Evolutionary conservation across 2,113 vertebrate genomes (phyloP).

Genomic region (Manacus vitellinus): DNA sequence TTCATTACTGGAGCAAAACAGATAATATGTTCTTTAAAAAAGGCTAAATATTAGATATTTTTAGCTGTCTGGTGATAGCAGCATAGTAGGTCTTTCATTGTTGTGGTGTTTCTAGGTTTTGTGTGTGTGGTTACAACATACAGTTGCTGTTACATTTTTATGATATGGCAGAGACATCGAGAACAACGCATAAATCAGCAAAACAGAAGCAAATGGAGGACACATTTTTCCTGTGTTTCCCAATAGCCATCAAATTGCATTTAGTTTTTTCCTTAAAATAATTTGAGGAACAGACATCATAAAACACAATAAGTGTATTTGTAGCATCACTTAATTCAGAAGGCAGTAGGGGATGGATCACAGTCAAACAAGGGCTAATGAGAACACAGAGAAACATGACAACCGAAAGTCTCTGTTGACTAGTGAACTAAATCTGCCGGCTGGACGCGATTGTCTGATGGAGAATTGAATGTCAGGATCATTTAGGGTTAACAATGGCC

Average conservation of each 20-base stretch:
- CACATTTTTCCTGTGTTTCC: not conserved
- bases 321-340: constrained; percentile 83
- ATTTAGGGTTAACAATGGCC: constrained; percentile 85
- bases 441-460: constrained; percentile 79
- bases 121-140: not conserved
- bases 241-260: not conserved
- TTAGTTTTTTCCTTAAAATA: constrained; percentile 60
- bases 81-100: not conserved
- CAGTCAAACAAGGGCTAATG: constrained; percentile 77
- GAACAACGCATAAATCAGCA: not conserved
- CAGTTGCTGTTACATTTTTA: not conserved
- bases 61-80: not conserved
- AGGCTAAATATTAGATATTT: constrained; percentile 2
- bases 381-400: constrained; percentile 76
- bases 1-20: not conserved
- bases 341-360: constrained; percentile 75
- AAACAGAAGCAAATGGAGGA: not conserved
- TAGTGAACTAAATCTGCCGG: constrained; percentile 78
- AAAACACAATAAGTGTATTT: constrained; percentile 66
- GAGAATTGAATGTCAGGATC: constrained; percentile 85
- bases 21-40: not conserved
- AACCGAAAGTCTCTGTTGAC: constrained; percentile 78
- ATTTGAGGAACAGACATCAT: constrained; percentile 69
- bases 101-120: not conserved
- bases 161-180: not conserved